These are phyloP conservation scores for Ptychochromis oligacanthus DNA, from an alignment of 2,113 vertebrate species.

Conservation along the genomic window DNA sequence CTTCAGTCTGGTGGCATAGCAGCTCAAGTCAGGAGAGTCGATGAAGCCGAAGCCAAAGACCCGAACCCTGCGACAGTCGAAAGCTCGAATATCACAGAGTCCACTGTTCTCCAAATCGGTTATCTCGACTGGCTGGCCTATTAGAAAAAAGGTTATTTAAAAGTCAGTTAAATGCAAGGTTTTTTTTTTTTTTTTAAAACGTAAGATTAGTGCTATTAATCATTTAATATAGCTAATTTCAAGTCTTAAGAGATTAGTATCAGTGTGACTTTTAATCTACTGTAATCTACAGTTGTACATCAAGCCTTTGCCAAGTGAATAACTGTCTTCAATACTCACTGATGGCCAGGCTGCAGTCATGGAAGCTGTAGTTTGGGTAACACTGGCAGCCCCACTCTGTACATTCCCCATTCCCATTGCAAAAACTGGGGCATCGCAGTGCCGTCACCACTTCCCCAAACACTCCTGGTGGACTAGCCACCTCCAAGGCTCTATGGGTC, in stretches of 20 bases:
- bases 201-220: too few species aligned
- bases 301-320: background rate
- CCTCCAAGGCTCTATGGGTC: constrained; percentile 36
- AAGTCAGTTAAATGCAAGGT: background rate
- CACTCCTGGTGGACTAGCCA: background rate
- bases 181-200: background rate
- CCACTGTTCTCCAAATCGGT: constrained; percentile 76
- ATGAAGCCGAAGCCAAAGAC: constrained; percentile 73
- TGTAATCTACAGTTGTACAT: background rate
- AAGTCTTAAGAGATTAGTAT: background rate
- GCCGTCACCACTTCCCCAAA: constrained; percentile 65
- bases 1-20: constrained; percentile 75
- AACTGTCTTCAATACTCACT: constrained; percentile 61
- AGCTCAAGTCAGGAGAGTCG: constrained; percentile 72
- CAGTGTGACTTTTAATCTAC: background rate
- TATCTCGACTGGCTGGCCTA: constrained; percentile 77
- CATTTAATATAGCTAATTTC: background rate
- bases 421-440: constrained; percentile 81
- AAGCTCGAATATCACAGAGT: constrained; percentile 71
- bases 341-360: constrained; percentile 80
- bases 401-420: constrained; percentile 78
- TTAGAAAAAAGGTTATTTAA: background rate
- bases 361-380: constrained; percentile 76
- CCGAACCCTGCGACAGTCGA: constrained; percentile 62
- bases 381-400: constrained; percentile 82